Conservation (phyloP, 2,888 invertebrate genomes). For the Luperina testacea region DNA sequence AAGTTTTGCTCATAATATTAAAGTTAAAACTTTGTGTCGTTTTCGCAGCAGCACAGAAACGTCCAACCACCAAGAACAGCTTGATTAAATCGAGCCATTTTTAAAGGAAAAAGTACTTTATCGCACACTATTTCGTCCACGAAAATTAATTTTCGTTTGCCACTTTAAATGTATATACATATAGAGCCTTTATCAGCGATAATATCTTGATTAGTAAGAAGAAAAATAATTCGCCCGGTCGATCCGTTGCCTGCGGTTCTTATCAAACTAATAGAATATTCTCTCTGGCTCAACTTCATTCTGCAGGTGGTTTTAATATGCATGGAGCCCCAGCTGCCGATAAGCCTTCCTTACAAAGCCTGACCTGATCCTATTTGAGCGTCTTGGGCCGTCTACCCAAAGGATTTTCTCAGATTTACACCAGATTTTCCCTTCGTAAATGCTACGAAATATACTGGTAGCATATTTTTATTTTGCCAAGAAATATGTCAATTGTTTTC, state of each 20-base stretch:
- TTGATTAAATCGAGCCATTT: slow-evolving; percentile 7
- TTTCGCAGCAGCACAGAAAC: slow-evolving; percentile 10
- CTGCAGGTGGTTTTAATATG: slow-evolving; percentile 83
- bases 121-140: not conserved
- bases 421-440: slow-evolving; percentile 66
- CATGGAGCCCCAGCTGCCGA: slow-evolving; percentile 80
- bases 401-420: slow-evolving; percentile 78
- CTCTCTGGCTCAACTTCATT: slow-evolving; percentile 71
- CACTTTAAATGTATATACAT: not conserved
- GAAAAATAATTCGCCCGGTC: slow-evolving; percentile 1
- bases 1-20: not conserved
- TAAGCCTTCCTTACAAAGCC: slow-evolving; percentile 81
- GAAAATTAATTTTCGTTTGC: not conserved
- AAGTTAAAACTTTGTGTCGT: not conserved
- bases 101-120: not conserved
- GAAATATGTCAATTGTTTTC: slow-evolving; percentile 5
- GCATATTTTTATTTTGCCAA: slow-evolving; percentile 30
- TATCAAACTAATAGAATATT: slow-evolving; percentile 77
- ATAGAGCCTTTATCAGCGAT: not conserved
- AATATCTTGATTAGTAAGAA: not conserved
- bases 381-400: slow-evolving; percentile 71
- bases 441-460: slow-evolving; percentile 49
- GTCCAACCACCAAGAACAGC: not conserved
- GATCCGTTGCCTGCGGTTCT: slow-evolving; percentile 51
- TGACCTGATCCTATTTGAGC: slow-evolving; percentile 84